Percentiles rank a stretch among this genome's conserved stretches.
phyloP scores from a whole-genome alignment of 2,113 vertebrate genomes.

The Trematomus loennbergii region DNA sequence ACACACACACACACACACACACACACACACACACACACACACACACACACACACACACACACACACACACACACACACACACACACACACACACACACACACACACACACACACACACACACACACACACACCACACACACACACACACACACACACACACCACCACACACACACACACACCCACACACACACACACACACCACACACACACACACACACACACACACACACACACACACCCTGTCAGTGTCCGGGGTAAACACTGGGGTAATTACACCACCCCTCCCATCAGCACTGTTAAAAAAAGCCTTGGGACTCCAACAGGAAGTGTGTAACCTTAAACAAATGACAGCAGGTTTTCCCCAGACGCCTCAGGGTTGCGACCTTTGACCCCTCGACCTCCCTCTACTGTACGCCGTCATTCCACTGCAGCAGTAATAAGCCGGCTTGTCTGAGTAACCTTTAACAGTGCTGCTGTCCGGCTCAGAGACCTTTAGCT shows the following conservation, averaged over 20 bases:
- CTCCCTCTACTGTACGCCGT: slow-evolving; percentile 39
- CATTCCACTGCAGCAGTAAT: slow-evolving; percentile 68
- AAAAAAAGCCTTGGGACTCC: slow-evolving; percentile 9
- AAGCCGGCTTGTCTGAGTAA: slow-evolving; percentile 76
- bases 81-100: too few species aligned
- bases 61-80: too few species aligned
- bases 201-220: background rate
- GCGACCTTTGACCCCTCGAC: slow-evolving; percentile 46
- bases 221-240: background rate
- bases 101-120: too few species aligned
- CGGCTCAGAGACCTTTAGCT: slow-evolving; percentile 76
- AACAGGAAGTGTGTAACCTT: slow-evolving; percentile 55
- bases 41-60: too few species aligned
- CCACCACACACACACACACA: too few species aligned
- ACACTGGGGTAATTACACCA: slow-evolving; percentile 62
- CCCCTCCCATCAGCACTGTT: too few species aligned
- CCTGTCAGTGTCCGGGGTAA: slow-evolving; percentile 55
- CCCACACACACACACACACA: background rate
- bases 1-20: background rate
- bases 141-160: too few species aligned
- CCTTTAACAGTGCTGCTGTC: slow-evolving; percentile 72
- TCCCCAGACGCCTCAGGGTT: slow-evolving; percentile 20
- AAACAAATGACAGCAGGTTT: slow-evolving; percentile 54
- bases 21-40: too few species aligned
- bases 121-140: too few species aligned